Conservation (phyloP, 2,113 vertebrate species). For the Channa maculata region DNA sequence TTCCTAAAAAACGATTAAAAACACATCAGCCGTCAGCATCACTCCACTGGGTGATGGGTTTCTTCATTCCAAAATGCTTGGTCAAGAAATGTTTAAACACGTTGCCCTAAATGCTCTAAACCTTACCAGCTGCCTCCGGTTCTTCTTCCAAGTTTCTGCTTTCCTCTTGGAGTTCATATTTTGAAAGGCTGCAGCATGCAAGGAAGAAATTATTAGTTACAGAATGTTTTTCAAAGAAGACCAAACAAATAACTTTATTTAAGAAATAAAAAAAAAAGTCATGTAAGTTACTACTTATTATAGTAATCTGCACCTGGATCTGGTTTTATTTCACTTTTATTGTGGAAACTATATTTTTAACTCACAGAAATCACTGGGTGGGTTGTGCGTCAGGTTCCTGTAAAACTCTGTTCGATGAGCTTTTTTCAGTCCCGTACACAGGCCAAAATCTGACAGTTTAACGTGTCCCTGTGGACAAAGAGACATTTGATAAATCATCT, state of each 20-base stretch:
- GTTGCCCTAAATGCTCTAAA: slow-evolving; percentile 2
- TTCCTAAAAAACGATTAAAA: no score
- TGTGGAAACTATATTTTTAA: slow-evolving; percentile 38
- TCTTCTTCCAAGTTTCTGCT: slow-evolving; percentile 99
- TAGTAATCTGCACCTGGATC: background rate
- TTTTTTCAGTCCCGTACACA: slow-evolving; percentile 98
- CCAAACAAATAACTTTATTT: background rate
- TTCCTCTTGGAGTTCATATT: slow-evolving; percentile 99
- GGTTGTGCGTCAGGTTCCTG: slow-evolving; percentile 96
- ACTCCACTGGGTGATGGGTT: no score
- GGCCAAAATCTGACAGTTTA: slow-evolving; percentile 97
- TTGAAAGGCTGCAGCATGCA: slow-evolving; percentile 89
- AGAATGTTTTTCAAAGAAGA: background rate
- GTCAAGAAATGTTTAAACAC: no score
- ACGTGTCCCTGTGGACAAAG: slow-evolving; percentile 89
- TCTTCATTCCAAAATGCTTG: no score
- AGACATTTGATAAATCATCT: background rate
- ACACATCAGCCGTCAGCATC: no score
- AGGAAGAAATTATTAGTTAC: background rate
- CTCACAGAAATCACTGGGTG: slow-evolving; percentile 98
- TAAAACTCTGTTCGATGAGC: slow-evolving; percentile 99
- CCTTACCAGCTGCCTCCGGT: slow-evolving; percentile 94
- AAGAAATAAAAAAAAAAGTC: background rate
- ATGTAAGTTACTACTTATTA: background rate
- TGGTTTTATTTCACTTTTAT: background rate